These are phyloP conservation scores for Ochropleura leucogaster DNA, from an alignment of 2,888 invertebrate species.

Conservation along the genomic window DNA sequence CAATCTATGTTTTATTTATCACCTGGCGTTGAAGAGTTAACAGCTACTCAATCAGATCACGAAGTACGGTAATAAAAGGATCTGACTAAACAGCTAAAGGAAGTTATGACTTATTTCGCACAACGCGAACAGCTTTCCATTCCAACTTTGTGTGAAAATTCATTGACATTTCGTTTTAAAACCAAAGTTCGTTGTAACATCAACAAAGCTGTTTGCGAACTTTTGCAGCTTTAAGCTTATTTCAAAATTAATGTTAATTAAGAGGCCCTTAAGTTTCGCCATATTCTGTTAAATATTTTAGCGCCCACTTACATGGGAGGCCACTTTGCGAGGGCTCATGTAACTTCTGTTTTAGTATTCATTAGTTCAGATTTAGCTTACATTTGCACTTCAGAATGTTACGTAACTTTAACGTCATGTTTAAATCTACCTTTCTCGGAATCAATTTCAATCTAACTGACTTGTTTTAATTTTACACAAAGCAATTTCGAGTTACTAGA, in stretches of 20 bases:
- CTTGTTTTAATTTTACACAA: constrained; percentile 41
- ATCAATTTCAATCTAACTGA: constrained; percentile 41
- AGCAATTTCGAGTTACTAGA: constrained; percentile 34
- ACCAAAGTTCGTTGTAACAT: constrained; percentile 45
- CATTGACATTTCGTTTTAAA: constrained; percentile 42
- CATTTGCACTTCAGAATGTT: constrained; percentile 43
- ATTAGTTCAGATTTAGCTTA: constrained; percentile 52
- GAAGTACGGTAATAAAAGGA: neutral
- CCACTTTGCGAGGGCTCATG: constrained; percentile 34
- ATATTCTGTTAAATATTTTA: constrained; percentile 59
- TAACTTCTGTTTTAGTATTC: constrained; percentile 53
- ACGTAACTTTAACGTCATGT: constrained; percentile 34
- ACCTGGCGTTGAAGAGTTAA: constrained; percentile 4
- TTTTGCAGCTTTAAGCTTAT: constrained; percentile 49
- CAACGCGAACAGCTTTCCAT: constrained; percentile 12
- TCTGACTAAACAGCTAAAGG: constrained; percentile 10
- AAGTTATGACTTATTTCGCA: constrained; percentile 13
- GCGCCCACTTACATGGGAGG: constrained; percentile 47
- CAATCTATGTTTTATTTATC: constrained; percentile 18
- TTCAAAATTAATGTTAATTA: constrained; percentile 62
- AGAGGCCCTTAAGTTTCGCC: constrained; percentile 52
- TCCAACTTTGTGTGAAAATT: constrained; percentile 27
- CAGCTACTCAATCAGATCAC: constrained; percentile 1
- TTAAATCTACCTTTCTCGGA: constrained; percentile 40
- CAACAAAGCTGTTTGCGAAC: constrained; percentile 42